A percentile compares a stretch with the other conserved stretches of the same genome.
These are phyloP conservation scores for Harmothoe impar DNA, from an alignment of 2,888 invertebrate genomes.

Conservation along the genomic window DNA sequence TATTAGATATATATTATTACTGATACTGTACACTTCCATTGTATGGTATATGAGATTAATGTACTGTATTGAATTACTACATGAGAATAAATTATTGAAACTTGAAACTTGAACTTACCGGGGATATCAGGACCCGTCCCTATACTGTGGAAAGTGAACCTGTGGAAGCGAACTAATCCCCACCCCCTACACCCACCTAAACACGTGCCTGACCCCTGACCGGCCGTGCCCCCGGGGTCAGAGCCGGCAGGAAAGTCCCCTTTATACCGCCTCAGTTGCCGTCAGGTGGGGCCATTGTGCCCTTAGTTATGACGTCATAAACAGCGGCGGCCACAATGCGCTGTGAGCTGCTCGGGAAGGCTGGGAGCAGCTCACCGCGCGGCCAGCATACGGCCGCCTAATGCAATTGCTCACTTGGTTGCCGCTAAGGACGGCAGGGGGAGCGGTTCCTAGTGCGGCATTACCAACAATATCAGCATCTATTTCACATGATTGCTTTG, in stretches of 20 bases:
- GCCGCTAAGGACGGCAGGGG: conserved; percentile 15
- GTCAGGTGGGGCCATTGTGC: conserved; percentile 10
- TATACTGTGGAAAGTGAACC: too few relatives aligned
- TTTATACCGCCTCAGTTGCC: background rate
- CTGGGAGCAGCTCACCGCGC: background rate
- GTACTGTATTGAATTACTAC: too few relatives aligned
- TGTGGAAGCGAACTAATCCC: too few relatives aligned
- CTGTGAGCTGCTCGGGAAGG: background rate
- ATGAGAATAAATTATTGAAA: too few relatives aligned
- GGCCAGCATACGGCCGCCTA: background rate
- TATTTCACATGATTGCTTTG: conserved; percentile 43
- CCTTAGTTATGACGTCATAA: conserved; percentile 55
- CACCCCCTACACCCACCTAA: background rate
- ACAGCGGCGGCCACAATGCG: background rate
- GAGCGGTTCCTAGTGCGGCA: background rate
- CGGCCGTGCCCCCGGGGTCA: background rate
- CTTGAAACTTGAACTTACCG: too few relatives aligned
- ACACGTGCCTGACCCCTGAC: background rate
- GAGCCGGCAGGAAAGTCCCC: background rate
- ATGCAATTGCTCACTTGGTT: conserved; percentile 17
- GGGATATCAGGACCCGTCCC: too few relatives aligned
- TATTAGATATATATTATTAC: too few relatives aligned
- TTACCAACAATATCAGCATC: conserved; percentile 20
- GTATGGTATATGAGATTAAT: too few relatives aligned
- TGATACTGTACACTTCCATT: too few relatives aligned